These are phyloP conservation scores for Lymantria dispar DNA, from an alignment of 2,888 invertebrate genomes.

Conservation along the genomic window DNA sequence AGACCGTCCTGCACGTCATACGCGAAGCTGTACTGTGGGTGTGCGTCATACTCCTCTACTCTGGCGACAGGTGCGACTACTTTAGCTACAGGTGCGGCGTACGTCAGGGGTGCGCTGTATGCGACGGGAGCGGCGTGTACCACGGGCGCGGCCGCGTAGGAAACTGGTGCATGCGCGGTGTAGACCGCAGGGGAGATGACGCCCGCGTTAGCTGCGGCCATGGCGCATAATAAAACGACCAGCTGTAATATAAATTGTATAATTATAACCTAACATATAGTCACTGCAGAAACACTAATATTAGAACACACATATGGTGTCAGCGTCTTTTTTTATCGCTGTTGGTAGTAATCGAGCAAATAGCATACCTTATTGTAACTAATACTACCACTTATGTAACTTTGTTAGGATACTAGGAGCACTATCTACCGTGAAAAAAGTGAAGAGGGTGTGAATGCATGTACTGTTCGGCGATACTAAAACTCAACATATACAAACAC, in stretches of 20 bases:
- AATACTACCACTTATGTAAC: too few relatives aligned
- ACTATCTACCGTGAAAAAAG: too few relatives aligned
- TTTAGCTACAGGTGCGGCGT: conserved; percentile 34
- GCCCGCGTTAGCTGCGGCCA: conserved; percentile 3
- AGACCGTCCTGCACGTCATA: conserved; percentile 68
- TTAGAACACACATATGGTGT: too few relatives aligned
- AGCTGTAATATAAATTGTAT: conserved; percentile 36
- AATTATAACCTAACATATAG: too few relatives aligned
- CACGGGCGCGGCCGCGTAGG: conserved; percentile 47
- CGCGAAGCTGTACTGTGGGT: conserved; percentile 63
- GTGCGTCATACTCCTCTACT: conserved; percentile 45
- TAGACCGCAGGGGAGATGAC: conserved; percentile 41
- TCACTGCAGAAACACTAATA: too few relatives aligned
- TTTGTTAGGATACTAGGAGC: too few relatives aligned
- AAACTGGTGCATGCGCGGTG: conserved; percentile 30
- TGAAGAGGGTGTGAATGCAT: too few relatives aligned
- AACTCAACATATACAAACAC: too few relatives aligned
- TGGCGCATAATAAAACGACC: conserved; percentile 19
- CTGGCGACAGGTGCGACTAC: conserved; percentile 32
- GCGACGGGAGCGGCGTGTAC: conserved; percentile 42
- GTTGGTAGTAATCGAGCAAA: too few relatives aligned
- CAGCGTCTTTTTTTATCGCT: too few relatives aligned
- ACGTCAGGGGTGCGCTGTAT: conserved; percentile 14
- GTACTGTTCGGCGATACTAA: too few relatives aligned
- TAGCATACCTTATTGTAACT: too few relatives aligned